These are phyloP conservation scores for Drymodes brunneopygia DNA, from an alignment of 2,113 vertebrate species.

Conservation along the genomic window DNA sequence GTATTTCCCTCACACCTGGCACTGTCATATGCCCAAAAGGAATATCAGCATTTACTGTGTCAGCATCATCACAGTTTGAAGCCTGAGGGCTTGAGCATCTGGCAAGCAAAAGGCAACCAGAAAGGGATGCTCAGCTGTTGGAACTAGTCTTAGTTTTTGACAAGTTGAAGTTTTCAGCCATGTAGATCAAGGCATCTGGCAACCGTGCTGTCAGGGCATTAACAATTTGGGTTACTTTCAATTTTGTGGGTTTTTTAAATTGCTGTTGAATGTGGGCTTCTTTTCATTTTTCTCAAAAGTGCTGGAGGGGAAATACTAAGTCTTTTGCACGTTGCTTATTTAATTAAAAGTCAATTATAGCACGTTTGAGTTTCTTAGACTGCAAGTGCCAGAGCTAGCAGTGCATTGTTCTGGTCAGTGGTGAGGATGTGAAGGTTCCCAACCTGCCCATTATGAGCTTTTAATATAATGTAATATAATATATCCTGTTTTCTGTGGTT, in stretches of 20 bases:
- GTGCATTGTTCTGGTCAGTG: background rate
- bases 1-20: background rate
- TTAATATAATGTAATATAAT: background rate
- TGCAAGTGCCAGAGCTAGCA: background rate
- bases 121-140: background rate
- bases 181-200: conserved; percentile 19
- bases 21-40: background rate
- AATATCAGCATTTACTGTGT: background rate
- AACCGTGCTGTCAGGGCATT: background rate
- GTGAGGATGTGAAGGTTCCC: background rate
- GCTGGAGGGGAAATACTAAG: background rate
- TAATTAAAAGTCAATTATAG: background rate
- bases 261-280: background rate
- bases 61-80: background rate
- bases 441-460: background rate
- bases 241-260: background rate
- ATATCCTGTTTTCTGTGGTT: background rate
- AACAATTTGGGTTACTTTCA: background rate
- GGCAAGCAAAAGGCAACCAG: background rate
- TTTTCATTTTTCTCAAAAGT: background rate
- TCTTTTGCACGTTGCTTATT: background rate
- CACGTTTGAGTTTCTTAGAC: background rate
- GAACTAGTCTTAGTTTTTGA: background rate
- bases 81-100: background rate
- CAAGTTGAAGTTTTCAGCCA: conserved; percentile 4